A percentile compares a stretch with the other conserved stretches of the same genome.
These are phyloP conservation scores for Alaudala cheleensis DNA, from an alignment of 2,113 vertebrate species.

Conservation along the genomic window DNA sequence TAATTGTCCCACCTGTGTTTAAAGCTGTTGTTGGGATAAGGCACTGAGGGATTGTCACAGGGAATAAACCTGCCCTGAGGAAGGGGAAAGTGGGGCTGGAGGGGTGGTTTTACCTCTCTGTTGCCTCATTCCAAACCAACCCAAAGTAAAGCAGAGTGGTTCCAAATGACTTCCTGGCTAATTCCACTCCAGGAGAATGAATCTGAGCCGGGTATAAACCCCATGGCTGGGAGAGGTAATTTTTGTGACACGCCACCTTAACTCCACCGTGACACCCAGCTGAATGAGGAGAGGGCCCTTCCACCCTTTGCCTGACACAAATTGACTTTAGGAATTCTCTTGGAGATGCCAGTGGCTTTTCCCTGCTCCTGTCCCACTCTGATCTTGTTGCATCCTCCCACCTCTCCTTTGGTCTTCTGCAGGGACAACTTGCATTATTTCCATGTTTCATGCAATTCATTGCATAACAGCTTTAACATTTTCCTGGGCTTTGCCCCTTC, in stretches of 20 bases:
- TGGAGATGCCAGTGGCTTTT: background rate
- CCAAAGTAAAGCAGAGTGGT: background rate
- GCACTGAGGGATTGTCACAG: background rate
- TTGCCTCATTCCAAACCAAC: background rate
- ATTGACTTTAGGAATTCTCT: background rate
- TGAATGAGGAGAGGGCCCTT: background rate
- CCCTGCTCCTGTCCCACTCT: background rate
- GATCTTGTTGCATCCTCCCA: background rate
- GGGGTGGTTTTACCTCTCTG: background rate
- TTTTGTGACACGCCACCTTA: conserved; percentile 41
- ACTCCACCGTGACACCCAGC: background rate
- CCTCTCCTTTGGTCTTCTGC: background rate
- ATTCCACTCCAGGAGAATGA: background rate
- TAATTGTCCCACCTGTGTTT: conserved; percentile 22
- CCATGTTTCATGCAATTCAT: background rate
- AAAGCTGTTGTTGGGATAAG: background rate
- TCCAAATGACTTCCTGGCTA: background rate
- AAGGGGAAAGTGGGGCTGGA: background rate
- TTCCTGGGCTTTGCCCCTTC: background rate
- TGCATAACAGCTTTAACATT: background rate
- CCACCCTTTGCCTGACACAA: background rate
- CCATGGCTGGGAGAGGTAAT: background rate
- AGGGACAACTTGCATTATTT: background rate
- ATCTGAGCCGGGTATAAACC: background rate
- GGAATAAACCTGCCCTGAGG: background rate